Evolutionary conservation across 2,797 vertebrate species (phyloP), one percentile per base, ranked within the genome.

Genomic region (Pantherophis vulpinus): DNA sequence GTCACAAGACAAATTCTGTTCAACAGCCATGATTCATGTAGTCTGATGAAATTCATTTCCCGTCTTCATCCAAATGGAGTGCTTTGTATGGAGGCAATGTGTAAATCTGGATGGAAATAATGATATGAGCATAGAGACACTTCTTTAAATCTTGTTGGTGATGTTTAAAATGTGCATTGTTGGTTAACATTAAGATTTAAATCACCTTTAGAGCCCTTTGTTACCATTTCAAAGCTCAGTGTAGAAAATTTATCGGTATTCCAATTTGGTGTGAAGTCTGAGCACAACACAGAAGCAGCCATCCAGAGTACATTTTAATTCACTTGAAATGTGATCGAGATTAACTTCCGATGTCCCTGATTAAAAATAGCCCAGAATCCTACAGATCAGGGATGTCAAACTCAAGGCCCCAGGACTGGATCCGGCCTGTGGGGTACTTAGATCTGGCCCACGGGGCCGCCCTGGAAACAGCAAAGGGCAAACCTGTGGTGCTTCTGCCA

Each of bases 31-130:
- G 93, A 92, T 91, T 92, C 79, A 92, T 47, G 42, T 51, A 86
- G 51, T 32, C 51, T 83, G 89, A 58, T 88, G 63, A 61, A 90
- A 91, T 27, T 61, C 9, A 91, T 59, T 87, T 12, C 23, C 63
- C 51, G 79, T 42, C n/a, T 94, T 88, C 55, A 93, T 93, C 27
- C 90, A 61, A 13, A 94, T 55, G 60, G 86, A 88, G 18, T 56
- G 70, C 4, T 32, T 86, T 66, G 37, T n/a, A 13, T 25, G 27
- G 56, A 47, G 51, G 32, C 14, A 20, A 32, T 74, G 37, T 83
- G 18, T 47, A 32, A 37, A 88, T 91, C 47, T 29, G 90, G 89
- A 83, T 83, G 74, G 20, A 47, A 83, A 47, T 83, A 83, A 83
- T 83, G 63, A 25, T 74, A 32, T 32, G 56, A 70, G 63, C 51